Evolutionary conservation across 2,113 vertebrate genomes (phyloP), one percentile per base, ranked within the genome.

Genomic region (Neogobius melanostomus): DNA sequence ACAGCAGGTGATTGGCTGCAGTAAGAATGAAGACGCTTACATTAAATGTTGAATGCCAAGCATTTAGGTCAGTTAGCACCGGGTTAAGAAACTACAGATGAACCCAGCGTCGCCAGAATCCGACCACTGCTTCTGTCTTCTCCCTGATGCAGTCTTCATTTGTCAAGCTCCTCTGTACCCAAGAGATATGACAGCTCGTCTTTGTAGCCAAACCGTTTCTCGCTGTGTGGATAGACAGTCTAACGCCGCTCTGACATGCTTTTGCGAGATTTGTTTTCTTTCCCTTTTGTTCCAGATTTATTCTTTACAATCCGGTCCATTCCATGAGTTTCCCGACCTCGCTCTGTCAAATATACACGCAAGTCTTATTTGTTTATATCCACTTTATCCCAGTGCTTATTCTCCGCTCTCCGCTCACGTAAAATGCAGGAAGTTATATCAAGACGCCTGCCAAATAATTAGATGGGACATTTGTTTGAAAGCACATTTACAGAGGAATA

Each of bases 121-220:
- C 78, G 74, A 76, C 77, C 15, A 47, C 76, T 70, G 62, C 70
- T 76, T 84, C 65, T 49, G 80, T 78, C 69, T 69, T 56, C 81
- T 78, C 69, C 72, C 67, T 50, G 52, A 68, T 61, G 79, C 68
- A 71, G 83, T 81, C 89, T 89, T 91, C 91, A 88, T 89, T 85
- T 89, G 83, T 80, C 81, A 66, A 78, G 76, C 81, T 89, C 79
- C 57, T 88, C 85, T 83, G 71, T 67, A 83, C 77, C 78, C 82
- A 82, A 81, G 79, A 91, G 87, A 81, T 73, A 84, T 76, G 88
- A 80, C 78, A 77, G 83, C 79, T 77, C 79, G 59, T 73, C 77
- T 86, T 85, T 90, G 75, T 89, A 88, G 77, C 89, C 75, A 80
- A 82, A 87, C 83, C 74, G 86, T 86, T 83, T 89, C 82, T 91